Evolutionary conservation across 1,140 invertebrate genomes (phyloP).

Genomic region (Drosophila triauraria): DNA sequence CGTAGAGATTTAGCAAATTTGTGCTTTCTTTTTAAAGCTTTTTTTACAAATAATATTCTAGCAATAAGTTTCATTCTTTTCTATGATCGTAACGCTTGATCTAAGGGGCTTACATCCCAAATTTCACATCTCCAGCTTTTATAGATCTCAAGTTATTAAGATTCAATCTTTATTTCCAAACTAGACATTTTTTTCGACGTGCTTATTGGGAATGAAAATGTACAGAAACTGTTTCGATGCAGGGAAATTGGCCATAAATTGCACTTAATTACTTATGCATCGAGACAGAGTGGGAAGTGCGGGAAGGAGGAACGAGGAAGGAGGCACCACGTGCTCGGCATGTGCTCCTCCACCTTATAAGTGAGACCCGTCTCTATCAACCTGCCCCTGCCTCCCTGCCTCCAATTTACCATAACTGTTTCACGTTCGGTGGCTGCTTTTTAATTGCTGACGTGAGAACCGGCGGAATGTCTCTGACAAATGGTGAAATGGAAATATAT

Average conservation of each 20-base stretch:
- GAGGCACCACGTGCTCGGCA: constrained; percentile 42
- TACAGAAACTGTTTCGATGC: constrained; percentile 73
- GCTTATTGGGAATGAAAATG: constrained; percentile 47
- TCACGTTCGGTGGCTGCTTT: constrained; percentile 27
- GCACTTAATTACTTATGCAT: constrained; percentile 61
- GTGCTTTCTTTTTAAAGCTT: too few species aligned
- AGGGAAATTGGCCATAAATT: constrained; percentile 72
- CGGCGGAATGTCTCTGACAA: constrained; percentile 37
- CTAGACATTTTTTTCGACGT: neutral
- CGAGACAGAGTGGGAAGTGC: constrained; percentile 17
- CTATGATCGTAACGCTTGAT: too few species aligned
- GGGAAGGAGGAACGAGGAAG: neutral
- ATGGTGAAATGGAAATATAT: constrained; percentile 46
- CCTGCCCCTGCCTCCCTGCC: neutral
- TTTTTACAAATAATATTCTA: too few species aligned
- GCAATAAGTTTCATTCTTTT: too few species aligned
- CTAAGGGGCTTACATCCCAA: too few species aligned
- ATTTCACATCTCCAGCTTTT: too few species aligned
- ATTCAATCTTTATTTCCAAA: neutral
- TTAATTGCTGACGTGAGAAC: constrained; percentile 62
- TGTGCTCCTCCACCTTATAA: constrained; percentile 39
- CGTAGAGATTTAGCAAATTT: too few species aligned
- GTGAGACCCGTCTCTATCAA: constrained; percentile 25
- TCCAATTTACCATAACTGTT: constrained; percentile 29
- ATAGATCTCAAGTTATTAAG: neutral